Percentiles rank a stretch among this genome's conserved stretches.
Evolutionary conservation across 2,797 vertebrate genomes (phyloP).

Genomic region (Sternarchorhynchus goeldii): DNA sequence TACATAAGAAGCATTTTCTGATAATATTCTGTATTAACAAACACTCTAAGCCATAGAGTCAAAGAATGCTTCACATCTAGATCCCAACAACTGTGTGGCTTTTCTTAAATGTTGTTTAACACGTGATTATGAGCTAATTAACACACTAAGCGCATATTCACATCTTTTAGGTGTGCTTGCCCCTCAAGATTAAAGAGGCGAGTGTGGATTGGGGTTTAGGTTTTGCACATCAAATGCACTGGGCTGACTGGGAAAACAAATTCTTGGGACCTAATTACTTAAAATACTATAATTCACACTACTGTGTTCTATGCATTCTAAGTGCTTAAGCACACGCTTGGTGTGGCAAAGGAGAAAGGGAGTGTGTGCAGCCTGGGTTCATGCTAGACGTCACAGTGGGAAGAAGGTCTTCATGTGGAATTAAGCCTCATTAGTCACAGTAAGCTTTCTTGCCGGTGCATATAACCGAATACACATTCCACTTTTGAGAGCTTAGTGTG

Average conservation of each 20-base stretch:
- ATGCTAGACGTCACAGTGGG: slow-evolving; percentile 76
- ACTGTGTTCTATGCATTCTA: slow-evolving; percentile 70
- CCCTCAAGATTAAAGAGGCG: slow-evolving; percentile 66
- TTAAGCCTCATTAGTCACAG: slow-evolving; percentile 54
- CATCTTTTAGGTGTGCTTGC: slow-evolving; percentile 40
- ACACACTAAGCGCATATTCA: slow-evolving; percentile 58
- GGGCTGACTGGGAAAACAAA: slow-evolving; percentile 70
- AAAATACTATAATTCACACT: slow-evolving; percentile 64
- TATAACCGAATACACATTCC: slow-evolving; percentile 41
- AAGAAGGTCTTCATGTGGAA: slow-evolving; percentile 51
- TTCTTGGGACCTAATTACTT: slow-evolving; percentile 62
- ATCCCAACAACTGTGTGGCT: neutral
- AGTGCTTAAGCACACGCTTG: slow-evolving; percentile 62
- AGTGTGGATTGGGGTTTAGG: slow-evolving; percentile 62
- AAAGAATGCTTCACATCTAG: neutral
- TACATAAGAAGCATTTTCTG: too few species aligned
- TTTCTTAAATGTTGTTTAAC: slow-evolving; percentile 64
- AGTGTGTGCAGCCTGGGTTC: slow-evolving; percentile 23
- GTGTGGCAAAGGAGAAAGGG: slow-evolving; percentile 62
- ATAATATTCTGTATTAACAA: too few species aligned
- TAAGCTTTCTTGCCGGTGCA: slow-evolving; percentile 37
- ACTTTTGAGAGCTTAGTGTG: neutral
- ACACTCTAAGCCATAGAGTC: neutral
- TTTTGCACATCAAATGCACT: slow-evolving; percentile 73
- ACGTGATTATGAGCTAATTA: slow-evolving; percentile 76